Evolutionary conservation across 2,888 invertebrate genomes (phyloP).

Genomic region (Digitonthophagus gazella): DNA sequence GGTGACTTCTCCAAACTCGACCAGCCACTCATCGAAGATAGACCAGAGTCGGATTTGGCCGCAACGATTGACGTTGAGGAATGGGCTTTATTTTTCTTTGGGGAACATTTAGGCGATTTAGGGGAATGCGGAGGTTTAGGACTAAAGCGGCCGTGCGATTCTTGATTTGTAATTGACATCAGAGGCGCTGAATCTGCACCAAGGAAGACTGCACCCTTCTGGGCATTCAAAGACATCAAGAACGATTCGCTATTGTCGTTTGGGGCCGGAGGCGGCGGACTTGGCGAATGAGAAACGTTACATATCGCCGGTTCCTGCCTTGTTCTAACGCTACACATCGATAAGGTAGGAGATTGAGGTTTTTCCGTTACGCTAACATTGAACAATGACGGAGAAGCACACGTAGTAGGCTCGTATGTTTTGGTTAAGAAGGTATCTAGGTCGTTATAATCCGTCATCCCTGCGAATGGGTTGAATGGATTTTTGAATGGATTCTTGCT

Average conservation of each 20-base stretch:
- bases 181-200: conserved; percentile 44
- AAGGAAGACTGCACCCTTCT: conserved; percentile 51
- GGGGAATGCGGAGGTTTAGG: conserved; percentile 65
- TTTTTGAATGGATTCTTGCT: conserved; percentile 43
- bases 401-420: conserved; percentile 53
- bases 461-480: conserved; percentile 44
- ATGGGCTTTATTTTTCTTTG: conserved; percentile 63
- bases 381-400: conserved; percentile 56
- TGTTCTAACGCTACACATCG: conserved; percentile 62
- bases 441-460: conserved; percentile 52
- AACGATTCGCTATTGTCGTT: conserved; percentile 57
- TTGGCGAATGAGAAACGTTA: conserved; percentile 54
- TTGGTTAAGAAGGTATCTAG: conserved; percentile 53
- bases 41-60: conserved; percentile 81
- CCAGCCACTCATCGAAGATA: conserved; percentile 86
- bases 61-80: conserved; percentile 63
- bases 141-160: conserved; percentile 57
- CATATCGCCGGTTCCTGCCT: conserved; percentile 61
- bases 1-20: conserved; percentile 84
- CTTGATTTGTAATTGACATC: conserved; percentile 45
- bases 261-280: conserved; percentile 82
- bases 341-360: conserved; percentile 61
- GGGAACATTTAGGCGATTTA: conserved; percentile 70
- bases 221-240: conserved; percentile 48
- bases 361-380: conserved; percentile 56